A percentile compares a stretch with the other conserved stretches of the same genome.
phyloP scores from a whole-genome alignment of 2,888 invertebrate genomes.

The Allophyes oxyacanthae region DNA sequence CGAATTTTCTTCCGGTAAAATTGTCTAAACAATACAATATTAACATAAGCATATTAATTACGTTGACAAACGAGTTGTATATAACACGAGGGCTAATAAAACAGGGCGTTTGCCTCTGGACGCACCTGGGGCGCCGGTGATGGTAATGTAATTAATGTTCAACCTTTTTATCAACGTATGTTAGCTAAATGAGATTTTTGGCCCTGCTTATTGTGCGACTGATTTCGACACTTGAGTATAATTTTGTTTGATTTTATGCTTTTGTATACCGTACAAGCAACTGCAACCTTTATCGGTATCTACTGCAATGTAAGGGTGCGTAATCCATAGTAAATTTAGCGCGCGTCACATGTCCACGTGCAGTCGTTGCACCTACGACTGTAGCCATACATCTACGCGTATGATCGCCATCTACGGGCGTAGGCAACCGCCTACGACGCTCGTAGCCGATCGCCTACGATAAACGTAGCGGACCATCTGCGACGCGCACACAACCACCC shows the following conservation, averaged over 20 bases:
- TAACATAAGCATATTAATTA: conserved; percentile 56
- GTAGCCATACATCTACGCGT: too few relatives aligned
- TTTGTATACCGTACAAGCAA: neutral
- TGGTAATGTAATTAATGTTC: conserved; percentile 69
- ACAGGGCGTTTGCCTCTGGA: conserved; percentile 55
- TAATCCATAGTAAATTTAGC: too few relatives aligned
- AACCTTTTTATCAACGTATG: conserved; percentile 68
- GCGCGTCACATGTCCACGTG: too few relatives aligned
- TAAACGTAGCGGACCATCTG: too few relatives aligned
- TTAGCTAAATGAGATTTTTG: conserved; percentile 46
- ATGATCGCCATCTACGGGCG: too few relatives aligned
- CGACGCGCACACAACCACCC: too few relatives aligned
- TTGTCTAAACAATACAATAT: conserved; percentile 44
- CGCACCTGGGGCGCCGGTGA: conserved; percentile 58
- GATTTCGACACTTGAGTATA: conserved; percentile 31
- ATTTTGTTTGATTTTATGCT: neutral
- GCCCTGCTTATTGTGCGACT: conserved; percentile 38
- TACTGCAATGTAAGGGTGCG: too few relatives aligned
- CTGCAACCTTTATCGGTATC: too few relatives aligned
- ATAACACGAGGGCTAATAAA: conserved; percentile 59
- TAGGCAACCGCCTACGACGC: too few relatives aligned
- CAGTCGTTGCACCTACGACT: too few relatives aligned
- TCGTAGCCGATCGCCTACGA: too few relatives aligned
- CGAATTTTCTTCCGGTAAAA: conserved; percentile 30
- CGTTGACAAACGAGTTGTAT: conserved; percentile 58